Evolutionary conservation across 2,113 vertebrate genomes (phyloP), one percentile per base, ranked within the genome.

Genomic region (Tinamus guttatus): DNA sequence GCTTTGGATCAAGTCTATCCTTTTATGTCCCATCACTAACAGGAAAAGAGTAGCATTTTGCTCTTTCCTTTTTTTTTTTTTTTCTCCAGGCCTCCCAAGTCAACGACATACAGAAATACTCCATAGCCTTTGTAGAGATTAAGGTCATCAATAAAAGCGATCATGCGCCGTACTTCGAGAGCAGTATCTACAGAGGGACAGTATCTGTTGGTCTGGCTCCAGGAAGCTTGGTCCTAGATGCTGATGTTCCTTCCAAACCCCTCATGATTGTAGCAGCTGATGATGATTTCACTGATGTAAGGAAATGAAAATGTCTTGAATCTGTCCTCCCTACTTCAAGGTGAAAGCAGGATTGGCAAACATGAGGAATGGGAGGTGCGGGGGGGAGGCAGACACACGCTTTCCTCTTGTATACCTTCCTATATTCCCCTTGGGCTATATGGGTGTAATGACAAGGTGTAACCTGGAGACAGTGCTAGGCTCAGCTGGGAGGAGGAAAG

Each of bases 91-190:
- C 98, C 36, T 97, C 96, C 5, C 98, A 99, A 96, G 98, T 95
- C 70, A 98, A 96, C 91, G 98, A 99, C 95, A 65, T 95, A 62
- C 97, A 98, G 86, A 98, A 98, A 97, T 99, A 98, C 36, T 96
- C 98, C 0, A 22, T 98, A 82, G 98, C 95, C 2, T 97, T 54
- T 34, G 98, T 99, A 59, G 98, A 97, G 85, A 97, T 99, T 17
- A 98, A 98, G 14, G 98, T 98, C 88, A 96, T 98, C 93, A 98
- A 94, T 87, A 98, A 97, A 94, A 99, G 98, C 94, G 45, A 96
- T 32, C 87, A 97, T 36, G 94, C 98, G 51, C 99, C 99, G 1
- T 95, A 86, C 52, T 99, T 99, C 4, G 97, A 98, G 95, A 97
- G 75, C 41, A 70, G 79, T 7, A 54, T 88, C 65, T 99, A 98